A percentile compares a stretch with the other conserved stretches of the same genome.
Conservation (phyloP, 64 coral and sea anemone genomes). For the Exaiptasia diaphana region DNA sequence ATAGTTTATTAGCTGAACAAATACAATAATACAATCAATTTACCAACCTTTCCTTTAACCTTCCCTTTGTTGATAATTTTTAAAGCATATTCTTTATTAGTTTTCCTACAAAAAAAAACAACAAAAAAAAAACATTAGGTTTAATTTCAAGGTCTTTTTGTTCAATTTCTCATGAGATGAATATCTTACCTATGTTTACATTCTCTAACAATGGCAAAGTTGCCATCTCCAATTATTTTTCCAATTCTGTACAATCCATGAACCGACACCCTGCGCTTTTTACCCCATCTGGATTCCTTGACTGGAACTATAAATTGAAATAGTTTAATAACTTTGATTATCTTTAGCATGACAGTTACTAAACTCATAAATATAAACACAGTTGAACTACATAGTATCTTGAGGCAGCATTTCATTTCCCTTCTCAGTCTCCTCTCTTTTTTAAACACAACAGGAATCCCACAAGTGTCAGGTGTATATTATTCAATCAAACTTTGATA, state of each 20-base stretch:
- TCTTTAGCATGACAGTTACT: neutral
- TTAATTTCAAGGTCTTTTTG: neutral
- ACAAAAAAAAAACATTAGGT: neutral
- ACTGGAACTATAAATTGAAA: conserved; percentile 4
- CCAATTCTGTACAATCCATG: conserved; percentile 99
- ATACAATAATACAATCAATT: too few species aligned
- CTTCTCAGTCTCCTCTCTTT: too few species aligned
- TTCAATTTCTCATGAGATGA: neutral
- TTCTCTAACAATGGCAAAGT: conserved; percentile 95
- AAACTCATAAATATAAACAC: too few species aligned
- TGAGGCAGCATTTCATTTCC: too few species aligned
- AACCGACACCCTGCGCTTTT: conserved; percentile 75
- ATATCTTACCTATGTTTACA: conserved; percentile 84
- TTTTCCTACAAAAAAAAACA: conserved; percentile 61
- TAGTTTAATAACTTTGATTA: neutral
- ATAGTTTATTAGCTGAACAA: too few species aligned
- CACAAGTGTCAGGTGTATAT: too few species aligned
- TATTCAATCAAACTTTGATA: too few species aligned
- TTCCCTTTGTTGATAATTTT: conserved; percentile 98
- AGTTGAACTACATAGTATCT: too few species aligned
- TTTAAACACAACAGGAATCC: too few species aligned
- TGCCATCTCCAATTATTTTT: conserved; percentile 97
- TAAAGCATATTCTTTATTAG: conserved; percentile 91
- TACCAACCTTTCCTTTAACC: conserved; percentile 98
- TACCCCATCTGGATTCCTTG: conserved; percentile 49